These are phyloP conservation scores for rat (Rattus norvegicus) DNA, from an alignment of 2,113 vertebrate genomes.

Conservation along the genomic window GRCr8 NC_086033.1:29016501-29017000, in stretches of 20 bases:
- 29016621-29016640: neutral
- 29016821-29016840: neutral
- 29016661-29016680: neutral
- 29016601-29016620: neutral
- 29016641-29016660: neutral
- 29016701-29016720: neutral
- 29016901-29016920: constrained; percentile 31
- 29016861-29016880: constrained; percentile 46
- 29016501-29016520: too few species aligned
- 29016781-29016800: neutral
- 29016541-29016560: neutral
- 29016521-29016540: too few species aligned
- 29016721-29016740: constrained; percentile 32
- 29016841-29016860: neutral
- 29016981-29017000: neutral
- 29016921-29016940: constrained; percentile 36
- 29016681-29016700: constrained; percentile 34
- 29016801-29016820: neutral
- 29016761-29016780: neutral
- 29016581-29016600: neutral
- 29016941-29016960: neutral
- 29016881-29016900: constrained; percentile 55
- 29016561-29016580: neutral
- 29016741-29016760: constrained; percentile 58
- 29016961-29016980: constrained; percentile 40